Base-by-base conservation (phyloP, 2,113 vertebrate species). In the Stegastes partitus region DNA sequence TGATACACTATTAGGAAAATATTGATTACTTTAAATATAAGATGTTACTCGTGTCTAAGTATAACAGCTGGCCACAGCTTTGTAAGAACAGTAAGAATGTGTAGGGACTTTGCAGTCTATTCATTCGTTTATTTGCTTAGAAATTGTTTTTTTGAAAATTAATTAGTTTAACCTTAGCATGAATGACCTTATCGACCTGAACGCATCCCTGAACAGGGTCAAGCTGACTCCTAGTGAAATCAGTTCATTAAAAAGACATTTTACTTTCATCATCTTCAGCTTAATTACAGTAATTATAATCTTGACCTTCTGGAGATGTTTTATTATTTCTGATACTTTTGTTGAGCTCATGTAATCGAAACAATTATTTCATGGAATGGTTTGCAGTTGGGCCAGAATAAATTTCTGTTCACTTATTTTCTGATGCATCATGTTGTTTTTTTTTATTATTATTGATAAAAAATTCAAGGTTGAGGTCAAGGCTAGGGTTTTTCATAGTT, bases 201-300 rank as follows among this genome's bases (percentile, higher is more conserved):
- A 8, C 39, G 2, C 14, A 14, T 42, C 39, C 12, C 2, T 42
- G 39, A 42, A 42, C 11, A 15, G 39, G 39, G 39, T 42, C 39
- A 42, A 42, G 4, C 4, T 42, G 14, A 42, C 39, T 42, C 14
- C 14, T 1, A 50, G 7, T 18, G 3, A 23, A 69, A 54, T 76
- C 21, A 31, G 9, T 23, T 51, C 15, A 39, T 45, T 58, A 61
- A 64, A 53, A 55, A 39, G 8, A 2, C 37, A 34, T 75, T 71
- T 65, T 42, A 50, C 2, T 23, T 54, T 63, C 15, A 59, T 39
- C n/a, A 51, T 21, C 5, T 50, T 28, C 16, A 55, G 16, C 8
- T 68, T 66, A 51, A 45, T 74, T n/a, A 53, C 34, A 55, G 22
- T 56, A 25, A 74, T 69, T 68, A 68, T 64, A 22, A 68, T 8